These are phyloP conservation scores for Zaprionus obscuricornis DNA, from an alignment of 2,888 invertebrate genomes.

Conservation along the genomic window DNA sequence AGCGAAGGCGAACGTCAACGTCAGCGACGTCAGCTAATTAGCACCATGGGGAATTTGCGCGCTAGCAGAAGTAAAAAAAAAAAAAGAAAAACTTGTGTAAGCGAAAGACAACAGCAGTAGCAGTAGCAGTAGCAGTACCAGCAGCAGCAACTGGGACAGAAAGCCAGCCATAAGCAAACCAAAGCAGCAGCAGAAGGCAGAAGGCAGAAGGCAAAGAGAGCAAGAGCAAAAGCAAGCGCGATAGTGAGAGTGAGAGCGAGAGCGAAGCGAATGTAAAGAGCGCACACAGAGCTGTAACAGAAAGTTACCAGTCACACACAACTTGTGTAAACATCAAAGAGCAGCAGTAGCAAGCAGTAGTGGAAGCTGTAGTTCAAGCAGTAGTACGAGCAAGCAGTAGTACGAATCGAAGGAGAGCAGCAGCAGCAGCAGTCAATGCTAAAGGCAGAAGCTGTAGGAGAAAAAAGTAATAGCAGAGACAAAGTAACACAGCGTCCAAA, in stretches of 20 bases:
- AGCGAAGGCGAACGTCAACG: conserved; percentile 42
- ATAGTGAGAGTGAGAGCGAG: conserved; percentile 24
- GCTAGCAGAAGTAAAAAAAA: too few relatives aligned
- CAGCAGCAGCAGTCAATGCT: too few relatives aligned
- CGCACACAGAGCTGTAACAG: conserved; percentile 10
- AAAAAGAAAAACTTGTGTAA: conserved; percentile 56
- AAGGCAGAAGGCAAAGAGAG: conserved; percentile 1
- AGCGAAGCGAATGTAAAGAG: conserved; percentile 1
- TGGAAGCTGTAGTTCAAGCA: conserved; percentile 1
- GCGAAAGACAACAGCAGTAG: conserved; percentile 34
- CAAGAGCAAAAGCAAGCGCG: conserved; percentile 25
- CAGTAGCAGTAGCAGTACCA: not conserved
- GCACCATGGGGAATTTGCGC: conserved; percentile 82
- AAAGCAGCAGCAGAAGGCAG: conserved; percentile 1
- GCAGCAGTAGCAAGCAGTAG: conserved; percentile 33
- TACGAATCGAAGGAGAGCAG: too few relatives aligned
- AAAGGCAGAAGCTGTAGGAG: not conserved
- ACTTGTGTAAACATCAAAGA: conserved; percentile 78
- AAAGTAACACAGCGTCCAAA: too few relatives aligned
- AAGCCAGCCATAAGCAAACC: too few relatives aligned
- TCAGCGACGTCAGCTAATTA: conserved; percentile 81
- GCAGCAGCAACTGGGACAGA: not conserved
- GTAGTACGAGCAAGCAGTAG: too few relatives aligned
- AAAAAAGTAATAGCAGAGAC: not conserved
- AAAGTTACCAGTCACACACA: conserved; percentile 46